Base-by-base conservation (phyloP, 2,888 invertebrate species). In the Melitaea athalia region DNA sequence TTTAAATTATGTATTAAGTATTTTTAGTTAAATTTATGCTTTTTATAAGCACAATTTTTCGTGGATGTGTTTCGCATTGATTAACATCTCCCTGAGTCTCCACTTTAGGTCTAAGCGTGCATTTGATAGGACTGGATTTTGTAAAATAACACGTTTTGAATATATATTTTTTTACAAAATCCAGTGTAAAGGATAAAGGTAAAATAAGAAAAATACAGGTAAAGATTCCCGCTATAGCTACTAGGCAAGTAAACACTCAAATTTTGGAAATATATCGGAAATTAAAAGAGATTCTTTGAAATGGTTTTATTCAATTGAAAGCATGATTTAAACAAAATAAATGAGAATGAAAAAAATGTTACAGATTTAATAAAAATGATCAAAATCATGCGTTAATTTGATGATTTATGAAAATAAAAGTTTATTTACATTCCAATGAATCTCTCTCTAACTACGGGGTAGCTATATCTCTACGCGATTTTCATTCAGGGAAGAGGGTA, bases 221-320 rank as follows among this genome's bases (percentile, higher is more conserved):
- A 82, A 77, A 85, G 84, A 82, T 90, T 85, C 74, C 82, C 91
- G 92, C 92, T 91, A 92, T 92, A 92, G 92, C 92, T 92, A 92
- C 92, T 91, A 88, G 87, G 92, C 92, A 92, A 92, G 92, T 92
- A 85, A 81, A 90, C 88, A 90, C 82, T 79, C 81, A 88, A 79
- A 66, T 69, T 78, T 79, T 76, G 79, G 64, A 75, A 81, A 77
- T 82, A 81, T 78, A 80, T 80, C 72, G 70, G 67, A 69, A 78
- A 79, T 42, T 15, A 42, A 74, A 76, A 79, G 91, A 91, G 91
- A 91, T 89, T 89, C 91, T 79, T 91, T 89, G 92, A 86, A 91
- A 89, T 85, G 81, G 76, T 24, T n/a, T 42, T 64, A 47, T 47
- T 59, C 31, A 52, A 70, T 55, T 68, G 31, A 14, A 69, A 70